These are phyloP conservation scores for Didymodactylos carnosus DNA, from an alignment of 2,888 invertebrate genomes.

Conservation along the genomic window DNA sequence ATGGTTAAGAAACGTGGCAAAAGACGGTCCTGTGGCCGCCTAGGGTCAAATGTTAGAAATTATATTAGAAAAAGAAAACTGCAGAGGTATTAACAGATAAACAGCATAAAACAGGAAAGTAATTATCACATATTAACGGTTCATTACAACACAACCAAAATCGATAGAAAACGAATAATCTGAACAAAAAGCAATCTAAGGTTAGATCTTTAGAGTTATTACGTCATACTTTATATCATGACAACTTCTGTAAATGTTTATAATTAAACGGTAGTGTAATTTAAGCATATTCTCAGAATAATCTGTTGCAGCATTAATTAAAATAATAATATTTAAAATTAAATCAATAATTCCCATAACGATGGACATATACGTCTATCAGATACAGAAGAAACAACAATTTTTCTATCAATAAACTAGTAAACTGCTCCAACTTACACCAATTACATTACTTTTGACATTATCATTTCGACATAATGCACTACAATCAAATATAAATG, in stretches of 20 bases:
- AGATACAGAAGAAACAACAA: constrained; percentile 10
- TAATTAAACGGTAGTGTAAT: constrained; percentile 44
- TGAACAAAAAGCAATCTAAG: background rate
- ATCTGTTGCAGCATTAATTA: constrained; percentile 46
- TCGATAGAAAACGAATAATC: background rate
- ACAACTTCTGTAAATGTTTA: constrained; percentile 1
- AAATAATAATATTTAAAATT: constrained; percentile 42
- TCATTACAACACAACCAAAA: background rate
- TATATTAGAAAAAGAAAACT: no score
- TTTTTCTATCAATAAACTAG: background rate
- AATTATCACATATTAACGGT: background rate
- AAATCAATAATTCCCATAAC: constrained; percentile 60
- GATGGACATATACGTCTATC: constrained; percentile 74
- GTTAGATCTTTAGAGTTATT: background rate
- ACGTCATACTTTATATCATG: background rate
- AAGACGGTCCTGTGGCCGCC: no score
- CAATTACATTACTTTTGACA: constrained; percentile 74
- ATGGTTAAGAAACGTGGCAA: no score
- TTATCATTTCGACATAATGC: constrained; percentile 62
- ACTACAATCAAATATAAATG: constrained; percentile 55
- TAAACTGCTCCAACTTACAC: constrained; percentile 30
- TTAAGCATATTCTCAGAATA: constrained; percentile 58
- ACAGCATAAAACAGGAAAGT: background rate
- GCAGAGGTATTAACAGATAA: background rate
- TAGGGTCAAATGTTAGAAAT: no score